A percentile compares a stretch with the other conserved stretches of the same genome.
phyloP scores from a whole-genome alignment of 2,113 vertebrate species.

The Motacilla alba region DNA sequence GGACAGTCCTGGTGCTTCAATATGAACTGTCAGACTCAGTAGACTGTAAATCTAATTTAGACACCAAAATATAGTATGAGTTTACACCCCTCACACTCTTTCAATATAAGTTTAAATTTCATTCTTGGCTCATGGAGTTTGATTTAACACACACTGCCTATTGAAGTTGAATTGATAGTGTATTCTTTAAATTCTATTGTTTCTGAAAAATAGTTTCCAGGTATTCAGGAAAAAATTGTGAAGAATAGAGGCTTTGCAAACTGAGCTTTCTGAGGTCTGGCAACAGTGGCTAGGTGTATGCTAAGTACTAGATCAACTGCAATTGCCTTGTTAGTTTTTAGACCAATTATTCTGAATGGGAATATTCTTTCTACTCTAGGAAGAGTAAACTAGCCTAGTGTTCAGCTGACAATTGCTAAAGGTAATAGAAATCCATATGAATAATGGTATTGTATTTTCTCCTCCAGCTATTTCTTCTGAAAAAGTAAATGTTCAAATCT shows the following conservation, averaged over 20 bases:
- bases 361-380: not conserved
- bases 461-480: not conserved
- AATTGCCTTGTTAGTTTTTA: not conserved
- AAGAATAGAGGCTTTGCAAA: not conserved
- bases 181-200: not conserved
- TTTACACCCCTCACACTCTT: not conserved
- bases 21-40: not conserved
- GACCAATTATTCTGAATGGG: not conserved
- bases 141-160: not conserved
- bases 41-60: slow-evolving; percentile 4
- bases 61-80: not conserved
- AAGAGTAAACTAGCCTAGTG: not conserved
- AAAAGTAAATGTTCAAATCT: not conserved
- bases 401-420: not conserved
- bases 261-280: not conserved
- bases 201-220: not conserved
- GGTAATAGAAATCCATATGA: not conserved
- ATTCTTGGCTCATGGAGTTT: not conserved
- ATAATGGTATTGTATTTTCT: not conserved
- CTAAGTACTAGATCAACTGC: not conserved
- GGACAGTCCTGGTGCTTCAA: not conserved
- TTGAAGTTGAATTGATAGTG: not conserved
- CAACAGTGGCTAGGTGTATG: not conserved
- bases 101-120: slow-evolving; percentile 1
- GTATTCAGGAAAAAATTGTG: not conserved